Conservation (phyloP, 2,113 vertebrate genomes). For the Pyxicephalus adspersus region DNA sequence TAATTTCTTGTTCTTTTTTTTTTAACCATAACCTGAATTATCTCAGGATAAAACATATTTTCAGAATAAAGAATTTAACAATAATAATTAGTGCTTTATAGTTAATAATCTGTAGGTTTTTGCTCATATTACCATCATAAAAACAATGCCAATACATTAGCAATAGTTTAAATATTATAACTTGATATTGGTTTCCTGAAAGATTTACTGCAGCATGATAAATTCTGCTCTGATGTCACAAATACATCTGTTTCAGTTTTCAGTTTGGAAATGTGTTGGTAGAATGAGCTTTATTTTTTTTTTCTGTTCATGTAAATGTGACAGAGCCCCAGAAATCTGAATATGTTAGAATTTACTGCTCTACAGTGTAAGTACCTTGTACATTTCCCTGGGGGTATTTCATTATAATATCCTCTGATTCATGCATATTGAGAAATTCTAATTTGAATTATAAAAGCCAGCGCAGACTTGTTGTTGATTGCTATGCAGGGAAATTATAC, state of each 20-base stretch:
- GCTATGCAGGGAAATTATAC: neutral
- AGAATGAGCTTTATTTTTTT: neutral
- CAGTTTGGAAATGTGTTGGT: neutral
- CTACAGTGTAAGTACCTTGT: neutral
- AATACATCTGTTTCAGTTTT: neutral
- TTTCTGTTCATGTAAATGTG: neutral
- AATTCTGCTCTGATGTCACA: neutral
- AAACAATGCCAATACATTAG: too few species aligned
- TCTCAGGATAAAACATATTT: too few species aligned
- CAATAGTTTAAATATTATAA: too few species aligned
- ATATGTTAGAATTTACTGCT: neutral
- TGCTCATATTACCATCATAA: too few species aligned
- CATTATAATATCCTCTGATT: neutral
- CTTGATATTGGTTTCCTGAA: neutral
- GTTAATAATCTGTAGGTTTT: too few species aligned
- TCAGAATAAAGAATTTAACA: too few species aligned
- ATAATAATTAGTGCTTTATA: too few species aligned
- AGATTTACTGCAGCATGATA: neutral
- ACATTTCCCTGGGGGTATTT: neutral
- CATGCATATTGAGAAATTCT: conserved; percentile 8
- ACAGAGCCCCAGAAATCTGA: neutral
- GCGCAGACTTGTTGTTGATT: neutral
- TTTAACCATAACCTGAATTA: too few species aligned
- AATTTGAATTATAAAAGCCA: neutral
- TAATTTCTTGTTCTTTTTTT: too few species aligned